Base-by-base conservation (phyloP, 2,888 invertebrate genomes). In the Drosophila recens region DNA sequence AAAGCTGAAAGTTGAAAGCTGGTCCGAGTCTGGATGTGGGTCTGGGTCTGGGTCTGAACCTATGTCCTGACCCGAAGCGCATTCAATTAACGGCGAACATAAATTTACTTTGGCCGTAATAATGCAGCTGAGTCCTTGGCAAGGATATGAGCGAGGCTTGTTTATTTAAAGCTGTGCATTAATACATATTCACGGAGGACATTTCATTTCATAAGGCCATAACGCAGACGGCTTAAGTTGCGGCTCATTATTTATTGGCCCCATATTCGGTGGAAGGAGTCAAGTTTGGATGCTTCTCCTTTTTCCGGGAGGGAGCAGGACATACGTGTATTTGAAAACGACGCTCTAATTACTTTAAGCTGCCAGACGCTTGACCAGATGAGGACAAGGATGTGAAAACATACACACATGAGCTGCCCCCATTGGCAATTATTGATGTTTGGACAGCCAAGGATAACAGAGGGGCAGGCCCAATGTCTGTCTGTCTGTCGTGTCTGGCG, bases 341-440 rank as follows among this genome's bases (percentile, higher is more conserved):
- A 82, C 74, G 72, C 72, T 87, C 89, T 86, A 86, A 86, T 86
- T 88, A 86, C 85, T 88, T 86, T 83, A 88, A 88, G 81, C 84
- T 75, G 54, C 69, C 73, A 77, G 83, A 76, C 83, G 68, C 43
- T 62, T 65, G 73, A 30, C 65, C 66, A 64, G 40, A 62, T 66
- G 34, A 40, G 51, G 38, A 71, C 65, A 53, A 34, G 48, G 23
- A 43, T 30, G 54, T 8, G 13, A 48, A 63, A 65, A 42, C 66
- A 69, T 27, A 8, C 30, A 30, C 30, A 30, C 27, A 33, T 70
- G 68, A 53, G 51, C 27, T 13, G 9, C 27, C 27, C 64, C 57
- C 48, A 23, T 42, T 42, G 67, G 70, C 73, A 68, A 74, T 80
- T 87, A 86, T 80, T 80, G 75, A 67, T 72, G 72, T 72, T 71